Percentiles rank a stretch among this genome's conserved stretches.
Conservation (phyloP, 2,888 invertebrate genomes). For the Elegia similella region DNA sequence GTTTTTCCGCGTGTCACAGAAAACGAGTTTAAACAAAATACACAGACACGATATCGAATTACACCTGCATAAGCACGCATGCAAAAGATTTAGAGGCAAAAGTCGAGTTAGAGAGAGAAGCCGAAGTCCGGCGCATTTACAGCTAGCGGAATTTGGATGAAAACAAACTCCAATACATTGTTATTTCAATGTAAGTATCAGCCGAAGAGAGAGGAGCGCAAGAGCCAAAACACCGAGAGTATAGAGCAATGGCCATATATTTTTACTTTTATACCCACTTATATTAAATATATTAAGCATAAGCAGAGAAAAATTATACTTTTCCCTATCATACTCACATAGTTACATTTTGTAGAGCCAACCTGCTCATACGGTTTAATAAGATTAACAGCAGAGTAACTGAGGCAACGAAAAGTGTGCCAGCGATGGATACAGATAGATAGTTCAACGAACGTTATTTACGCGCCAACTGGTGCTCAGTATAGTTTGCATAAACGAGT, state of each 20-base stretch:
- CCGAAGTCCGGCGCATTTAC: slow-evolving; percentile 38
- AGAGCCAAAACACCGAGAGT: neutral
- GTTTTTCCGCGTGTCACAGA: neutral
- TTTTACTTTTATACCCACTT: neutral
- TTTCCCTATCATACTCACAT: neutral
- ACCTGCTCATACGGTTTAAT: too few relatives aligned
- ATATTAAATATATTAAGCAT: neutral
- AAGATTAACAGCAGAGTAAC: too few relatives aligned
- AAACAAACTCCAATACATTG: slow-evolving; percentile 76
- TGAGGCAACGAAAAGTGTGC: too few relatives aligned
- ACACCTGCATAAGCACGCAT: slow-evolving; percentile 76
- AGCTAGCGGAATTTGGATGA: slow-evolving; percentile 77
- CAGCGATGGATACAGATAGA: too few relatives aligned
- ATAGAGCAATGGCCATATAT: neutral
- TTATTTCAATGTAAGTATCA: slow-evolving; percentile 70
- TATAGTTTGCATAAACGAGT: neutral
- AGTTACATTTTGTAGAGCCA: too few relatives aligned
- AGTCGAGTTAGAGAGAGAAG: slow-evolving; percentile 53
- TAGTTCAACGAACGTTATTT: too few relatives aligned
- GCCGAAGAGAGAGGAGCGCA: slow-evolving; percentile 12
- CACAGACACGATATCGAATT: slow-evolving; percentile 57
- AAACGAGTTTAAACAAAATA: slow-evolving; percentile 49
- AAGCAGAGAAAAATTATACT: neutral
- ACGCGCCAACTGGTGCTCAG: neutral
- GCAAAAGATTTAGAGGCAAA: slow-evolving; percentile 76